phyloP scores from a whole-genome alignment of 1,140 invertebrate genomes.

The Drosophila nigromelanica region DNA sequence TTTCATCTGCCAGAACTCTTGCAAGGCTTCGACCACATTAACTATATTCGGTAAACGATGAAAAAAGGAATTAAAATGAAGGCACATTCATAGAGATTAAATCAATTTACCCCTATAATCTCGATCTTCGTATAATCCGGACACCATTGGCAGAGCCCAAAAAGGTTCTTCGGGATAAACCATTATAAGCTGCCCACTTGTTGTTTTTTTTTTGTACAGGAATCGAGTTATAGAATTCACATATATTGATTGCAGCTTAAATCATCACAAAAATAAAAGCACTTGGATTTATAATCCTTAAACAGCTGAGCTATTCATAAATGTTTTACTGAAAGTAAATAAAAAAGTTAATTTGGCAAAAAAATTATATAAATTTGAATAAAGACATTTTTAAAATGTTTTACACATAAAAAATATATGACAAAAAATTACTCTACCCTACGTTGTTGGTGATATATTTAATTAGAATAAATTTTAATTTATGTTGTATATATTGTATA shows the following conservation, averaged over 20 bases:
- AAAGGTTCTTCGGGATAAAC: conserved; percentile 83
- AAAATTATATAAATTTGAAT: too few relatives aligned
- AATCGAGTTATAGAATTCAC: conserved; percentile 14
- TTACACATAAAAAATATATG: too few relatives aligned
- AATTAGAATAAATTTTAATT: too few relatives aligned
- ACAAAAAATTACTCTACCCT: too few relatives aligned
- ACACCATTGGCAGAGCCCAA: conserved; percentile 78
- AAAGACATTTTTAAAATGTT: too few relatives aligned
- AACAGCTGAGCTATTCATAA: conserved; percentile 2
- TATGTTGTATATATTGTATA: too few relatives aligned
- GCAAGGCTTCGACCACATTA: conserved; percentile 97
- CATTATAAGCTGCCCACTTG: conserved; percentile 54
- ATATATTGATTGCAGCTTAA: conserved; percentile 24
- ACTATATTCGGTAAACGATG: conserved; percentile 85
- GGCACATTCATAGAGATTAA: not conserved
- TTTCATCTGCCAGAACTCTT: conserved; percentile 99
- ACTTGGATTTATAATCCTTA: conserved; percentile 23
- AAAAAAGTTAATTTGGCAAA: not conserved
- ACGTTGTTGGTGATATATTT: too few relatives aligned
- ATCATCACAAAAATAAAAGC: conserved; percentile 30
- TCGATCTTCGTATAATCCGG: conserved; percentile 78
- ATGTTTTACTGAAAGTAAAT: conserved; percentile 16
- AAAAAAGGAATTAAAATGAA: not conserved
- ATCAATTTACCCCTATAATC: conserved; percentile 70
- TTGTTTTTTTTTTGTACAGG: conserved; percentile 29